Base-by-base conservation (phyloP, 2,888 invertebrate genomes). In the Drosophila lacicola region DNA sequence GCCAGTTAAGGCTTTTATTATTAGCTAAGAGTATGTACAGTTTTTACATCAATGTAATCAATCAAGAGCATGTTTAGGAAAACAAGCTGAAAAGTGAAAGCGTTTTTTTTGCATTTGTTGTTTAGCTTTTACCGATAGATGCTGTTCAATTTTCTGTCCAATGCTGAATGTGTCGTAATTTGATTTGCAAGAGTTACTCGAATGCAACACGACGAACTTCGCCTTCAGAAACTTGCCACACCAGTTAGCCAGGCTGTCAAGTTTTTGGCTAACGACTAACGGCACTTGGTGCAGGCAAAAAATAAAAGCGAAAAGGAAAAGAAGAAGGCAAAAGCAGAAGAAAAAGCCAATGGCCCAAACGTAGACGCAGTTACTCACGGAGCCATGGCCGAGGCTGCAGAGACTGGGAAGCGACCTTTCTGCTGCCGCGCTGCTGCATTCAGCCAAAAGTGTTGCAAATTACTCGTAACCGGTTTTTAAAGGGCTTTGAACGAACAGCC, bases 231-330 rank as follows among this genome's bases (percentile, higher is more conserved):
- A 64, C 67, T 64, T 51, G 67, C 64, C 37, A 39, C 44, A 64
- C 64, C 64, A 64, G 64, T 64, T 64, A 39, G 51, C 64, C 67
- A 14, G 37, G 44, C 51, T 64, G 64, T 64, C 64, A 64, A 64
- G 64, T 61, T 58, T 58, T 53, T 75, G 45, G 70, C 74, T 75
- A 81, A 73, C 61, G 62, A 63, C 76, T 77, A 77, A 77, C 76
- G 82, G 76, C 74, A 82, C 68, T 78, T 78, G 74, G 54, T 17
- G 50, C 64, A 44, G 47, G 29, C 54, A 56, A 17, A 55, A 55
- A 54, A 58, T 34, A 53, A 33, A n/a, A 37, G n/a, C 47, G 34
- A 41, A 14, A 33, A 41, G 41, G 3, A 29, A 25, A 6, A 60
- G 34, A 41, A 25, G 6, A 37, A 50, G 50, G 25, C 55, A 19